A percentile compares a stretch with the other conserved stretches of the same genome.
These are phyloP conservation scores for Littorina saxatilis DNA, from an alignment of 1,140 invertebrate species.

Conservation along the genomic window DNA sequence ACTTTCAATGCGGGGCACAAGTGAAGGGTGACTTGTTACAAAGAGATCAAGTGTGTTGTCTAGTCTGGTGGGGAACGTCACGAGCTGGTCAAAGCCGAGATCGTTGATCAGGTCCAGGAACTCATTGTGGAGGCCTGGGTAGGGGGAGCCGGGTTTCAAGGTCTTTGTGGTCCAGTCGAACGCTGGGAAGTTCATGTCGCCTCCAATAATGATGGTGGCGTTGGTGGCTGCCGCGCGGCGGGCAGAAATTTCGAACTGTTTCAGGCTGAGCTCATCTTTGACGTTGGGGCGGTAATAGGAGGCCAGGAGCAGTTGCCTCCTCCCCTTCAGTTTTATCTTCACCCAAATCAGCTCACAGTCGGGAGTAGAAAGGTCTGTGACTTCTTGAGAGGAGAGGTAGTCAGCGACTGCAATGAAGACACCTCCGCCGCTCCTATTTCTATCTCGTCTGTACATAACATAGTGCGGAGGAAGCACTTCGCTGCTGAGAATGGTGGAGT, in stretches of 20 bases:
- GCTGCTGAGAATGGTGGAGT: background rate
- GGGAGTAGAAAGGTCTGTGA: background rate
- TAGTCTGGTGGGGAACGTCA: background rate
- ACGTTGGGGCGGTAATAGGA: background rate
- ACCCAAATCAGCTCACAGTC: background rate
- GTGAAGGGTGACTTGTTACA: background rate
- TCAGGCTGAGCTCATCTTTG: background rate
- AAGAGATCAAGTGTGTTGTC: background rate
- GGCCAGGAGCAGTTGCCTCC: background rate
- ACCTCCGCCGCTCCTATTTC: background rate
- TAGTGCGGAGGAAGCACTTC: background rate
- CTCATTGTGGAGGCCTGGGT: background rate
- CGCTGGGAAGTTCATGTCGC: background rate
- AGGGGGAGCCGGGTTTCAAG: background rate
- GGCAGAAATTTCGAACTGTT: background rate
- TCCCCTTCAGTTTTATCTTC: background rate
- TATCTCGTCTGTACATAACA: background rate
- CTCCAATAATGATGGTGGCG: background rate
- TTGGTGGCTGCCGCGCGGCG: background rate
- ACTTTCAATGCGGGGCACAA: background rate
- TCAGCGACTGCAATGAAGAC: background rate
- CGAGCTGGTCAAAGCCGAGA: background rate
- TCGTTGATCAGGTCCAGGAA: background rate
- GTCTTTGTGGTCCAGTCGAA: background rate
- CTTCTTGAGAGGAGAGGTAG: background rate